These are phyloP conservation scores for Motacilla tschutschensis DNA, from an alignment of 2,113 vertebrate species.

Conservation along the genomic window DNA sequence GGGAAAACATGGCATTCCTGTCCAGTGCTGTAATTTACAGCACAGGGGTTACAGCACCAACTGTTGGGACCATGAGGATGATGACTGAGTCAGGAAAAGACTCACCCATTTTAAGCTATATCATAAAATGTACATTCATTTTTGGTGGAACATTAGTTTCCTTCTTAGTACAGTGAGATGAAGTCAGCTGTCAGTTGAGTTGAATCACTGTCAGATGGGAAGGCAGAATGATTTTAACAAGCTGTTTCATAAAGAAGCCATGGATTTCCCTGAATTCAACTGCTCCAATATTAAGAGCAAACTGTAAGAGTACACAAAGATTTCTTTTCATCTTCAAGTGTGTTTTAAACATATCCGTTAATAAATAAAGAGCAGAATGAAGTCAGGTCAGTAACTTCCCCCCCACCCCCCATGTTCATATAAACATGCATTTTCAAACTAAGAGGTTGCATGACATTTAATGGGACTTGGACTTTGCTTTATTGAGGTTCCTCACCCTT, in stretches of 20 bases:
- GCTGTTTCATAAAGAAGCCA: background rate
- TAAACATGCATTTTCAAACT: background rate
- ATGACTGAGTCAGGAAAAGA: background rate
- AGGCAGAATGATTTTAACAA: background rate
- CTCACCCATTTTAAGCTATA: background rate
- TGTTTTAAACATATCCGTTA: background rate
- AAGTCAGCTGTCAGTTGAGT: background rate
- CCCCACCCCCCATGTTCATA: fast-evolving
- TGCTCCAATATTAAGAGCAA: background rate
- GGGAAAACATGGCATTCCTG: background rate
- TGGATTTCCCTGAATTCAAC: background rate
- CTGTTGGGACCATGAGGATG: background rate
- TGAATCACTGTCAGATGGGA: background rate
- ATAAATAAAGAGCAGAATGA: background rate
- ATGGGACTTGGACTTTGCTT: background rate
- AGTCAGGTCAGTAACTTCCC: background rate
- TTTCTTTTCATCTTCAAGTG: background rate
- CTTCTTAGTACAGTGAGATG: background rate
- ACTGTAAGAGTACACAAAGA: background rate
- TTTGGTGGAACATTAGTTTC: background rate
- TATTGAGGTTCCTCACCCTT: background rate
- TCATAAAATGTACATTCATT: background rate
- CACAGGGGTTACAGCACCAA: background rate
- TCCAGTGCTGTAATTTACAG: background rate
- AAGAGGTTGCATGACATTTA: background rate